Evolutionary conservation across 2,113 vertebrate genomes (phyloP), one percentile per base, ranked within the genome.

Genomic region (Pseudorectes ferrugineus): DNA sequence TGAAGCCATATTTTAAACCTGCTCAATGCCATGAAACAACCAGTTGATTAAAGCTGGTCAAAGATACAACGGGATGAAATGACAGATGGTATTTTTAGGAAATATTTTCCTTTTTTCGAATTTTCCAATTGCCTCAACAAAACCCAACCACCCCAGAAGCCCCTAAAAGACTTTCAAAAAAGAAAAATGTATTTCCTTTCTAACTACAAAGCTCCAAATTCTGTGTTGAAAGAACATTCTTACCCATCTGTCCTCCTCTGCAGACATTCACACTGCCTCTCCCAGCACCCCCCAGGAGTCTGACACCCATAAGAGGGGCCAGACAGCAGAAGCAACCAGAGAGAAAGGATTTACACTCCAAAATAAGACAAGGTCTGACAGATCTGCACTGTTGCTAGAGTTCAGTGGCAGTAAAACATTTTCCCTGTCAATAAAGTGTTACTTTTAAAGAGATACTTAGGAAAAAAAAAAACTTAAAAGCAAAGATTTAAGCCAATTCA

Each of bases 401-500:
- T 90, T 94, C 83, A 77, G 46, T 0, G 2, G 63, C 94, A 88
- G 79, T 77, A 90, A 94, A 96, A 83, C 68, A 93, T 85, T 63
- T 51, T 55, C 29, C 59, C 59, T 85, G 85, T 94, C 93, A 93
- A 94, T 95, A 95, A 96, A 95, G 89, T 71, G 82, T 83, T 91
- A 93, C 89, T 89, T 94, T 88, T 88, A 90, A 93, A 74, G 80
- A 92, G 88, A 71, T 84, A 46, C 38, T 93, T 63, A 33, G 72
- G 6, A 20, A 81, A 94, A 88, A 26, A 92, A 90, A 63, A 92
- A 81, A 35, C 87, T 86, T 97, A 65, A 96, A 96, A 94, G 92
- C 78, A 77, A 83, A 95, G 90, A 95, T 92, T 80, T 95, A 93
- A 96, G 81, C 65, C 83, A 93, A 88, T 94, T 90, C 92, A 92